Evolutionary conservation across 2,113 vertebrate species (phyloP).

Genomic region (Psittacara wagleri): DNA sequence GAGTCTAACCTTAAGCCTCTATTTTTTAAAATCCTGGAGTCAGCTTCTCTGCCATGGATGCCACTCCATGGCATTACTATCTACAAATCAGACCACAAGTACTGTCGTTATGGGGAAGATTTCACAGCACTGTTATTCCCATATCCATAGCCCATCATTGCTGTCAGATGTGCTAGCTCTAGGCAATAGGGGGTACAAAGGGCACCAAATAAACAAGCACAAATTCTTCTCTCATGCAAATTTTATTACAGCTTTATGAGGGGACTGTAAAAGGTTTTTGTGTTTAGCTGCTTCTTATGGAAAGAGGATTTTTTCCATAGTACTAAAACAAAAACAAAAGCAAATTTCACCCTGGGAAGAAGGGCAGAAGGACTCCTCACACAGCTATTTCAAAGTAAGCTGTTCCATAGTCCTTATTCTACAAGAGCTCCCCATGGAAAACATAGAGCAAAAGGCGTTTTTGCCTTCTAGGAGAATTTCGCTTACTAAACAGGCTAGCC

Average conservation of each 20-base stretch:
- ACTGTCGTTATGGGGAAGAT: not conserved
- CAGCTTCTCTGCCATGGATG: not conserved
- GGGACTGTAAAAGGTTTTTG: not conserved
- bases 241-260: constrained; percentile 18
- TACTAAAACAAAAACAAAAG: constrained; percentile 16
- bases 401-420: not conserved
- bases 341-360: constrained; percentile 5
- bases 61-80: not conserved
- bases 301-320: constrained; percentile 19
- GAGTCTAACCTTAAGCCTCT: not conserved
- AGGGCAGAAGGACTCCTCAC: not conserved
- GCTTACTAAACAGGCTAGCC: not conserved
- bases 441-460: not conserved
- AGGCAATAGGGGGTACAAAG: constrained; percentile 3
- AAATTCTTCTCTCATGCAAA: constrained; percentile 36
- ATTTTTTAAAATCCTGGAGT: not conserved
- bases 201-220: constrained; percentile 27
- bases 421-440: not conserved
- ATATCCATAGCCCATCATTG: not conserved
- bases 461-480: not conserved
- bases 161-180: constrained; percentile 25
- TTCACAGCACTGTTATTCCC: constrained; percentile 12
- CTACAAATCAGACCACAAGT: not conserved
- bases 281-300: constrained; percentile 4
- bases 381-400: not conserved